Percentiles rank a stretch among this genome's conserved stretches.
Conservation (phyloP, 2,888 invertebrate species). For the Microlaimidae sp. region DNA sequence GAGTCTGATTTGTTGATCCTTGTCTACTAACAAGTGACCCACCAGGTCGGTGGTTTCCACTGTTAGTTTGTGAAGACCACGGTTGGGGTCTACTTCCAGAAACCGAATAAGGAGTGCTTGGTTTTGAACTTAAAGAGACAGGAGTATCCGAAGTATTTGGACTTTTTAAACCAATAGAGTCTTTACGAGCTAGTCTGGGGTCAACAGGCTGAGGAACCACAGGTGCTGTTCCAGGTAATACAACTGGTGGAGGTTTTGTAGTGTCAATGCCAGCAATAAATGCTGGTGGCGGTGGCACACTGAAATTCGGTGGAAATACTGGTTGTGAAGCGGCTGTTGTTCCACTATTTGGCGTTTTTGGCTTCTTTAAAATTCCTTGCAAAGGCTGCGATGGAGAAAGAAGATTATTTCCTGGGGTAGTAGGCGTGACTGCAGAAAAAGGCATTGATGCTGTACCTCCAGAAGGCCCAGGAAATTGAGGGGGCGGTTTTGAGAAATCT, state of each 20-base stretch:
- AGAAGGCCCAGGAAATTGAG: too few relatives aligned
- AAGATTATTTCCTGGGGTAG: too few relatives aligned
- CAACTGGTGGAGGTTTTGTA: neutral
- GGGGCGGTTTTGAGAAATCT: too few relatives aligned
- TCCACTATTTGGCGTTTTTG: neutral
- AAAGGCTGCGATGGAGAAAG: slow-evolving; percentile 10
- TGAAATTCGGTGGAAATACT: slow-evolving; percentile 1
- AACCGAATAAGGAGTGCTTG: neutral
- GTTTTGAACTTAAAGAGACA: too few relatives aligned
- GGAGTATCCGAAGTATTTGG: neutral
- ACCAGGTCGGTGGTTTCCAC: too few relatives aligned
- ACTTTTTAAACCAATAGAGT: neutral
- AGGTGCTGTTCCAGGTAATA: neutral
- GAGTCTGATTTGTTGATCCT: too few relatives aligned
- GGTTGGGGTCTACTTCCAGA: neutral
- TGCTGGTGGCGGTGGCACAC: neutral
- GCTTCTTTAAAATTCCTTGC: slow-evolving; percentile 15
- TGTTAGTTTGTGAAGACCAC: too few relatives aligned
- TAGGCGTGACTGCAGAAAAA: neutral
- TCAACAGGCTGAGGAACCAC: neutral
- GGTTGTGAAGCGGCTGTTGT: too few relatives aligned
- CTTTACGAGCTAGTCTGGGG: neutral
- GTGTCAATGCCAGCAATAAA: too few relatives aligned
- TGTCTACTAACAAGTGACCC: too few relatives aligned
- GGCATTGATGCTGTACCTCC: neutral